These are phyloP conservation scores for Helicoverpa assulta DNA, from an alignment of 2,888 invertebrate species.

Conservation along the genomic window DNA sequence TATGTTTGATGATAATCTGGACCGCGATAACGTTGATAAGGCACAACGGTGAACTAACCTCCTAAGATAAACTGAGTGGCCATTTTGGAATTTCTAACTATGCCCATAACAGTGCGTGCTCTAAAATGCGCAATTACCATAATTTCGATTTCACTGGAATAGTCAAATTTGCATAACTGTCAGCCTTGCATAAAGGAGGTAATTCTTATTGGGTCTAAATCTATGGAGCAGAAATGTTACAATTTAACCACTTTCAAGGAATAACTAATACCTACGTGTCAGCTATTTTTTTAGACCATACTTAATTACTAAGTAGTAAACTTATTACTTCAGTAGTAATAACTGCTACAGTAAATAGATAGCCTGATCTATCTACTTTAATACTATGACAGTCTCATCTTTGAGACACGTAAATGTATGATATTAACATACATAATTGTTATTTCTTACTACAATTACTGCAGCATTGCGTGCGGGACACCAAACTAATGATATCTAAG, in stretches of 20 bases:
- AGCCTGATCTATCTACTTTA: neutral
- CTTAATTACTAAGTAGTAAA: too few species aligned
- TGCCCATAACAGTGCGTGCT: neutral
- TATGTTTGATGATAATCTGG: conserved; percentile 42
- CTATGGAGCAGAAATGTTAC: too few species aligned
- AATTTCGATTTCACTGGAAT: conserved; percentile 6
- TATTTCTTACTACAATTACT: conserved; percentile 47
- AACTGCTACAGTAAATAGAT: neutral
- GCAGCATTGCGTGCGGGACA: conserved; percentile 56
- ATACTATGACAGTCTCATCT: conserved; percentile 21
- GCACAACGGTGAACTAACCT: conserved; percentile 5
- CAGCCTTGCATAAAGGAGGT: neutral
- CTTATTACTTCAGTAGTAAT: conserved; percentile 9
- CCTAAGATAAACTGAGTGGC: conserved; percentile 11
- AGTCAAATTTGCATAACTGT: neutral
- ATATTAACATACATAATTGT: conserved; percentile 48
- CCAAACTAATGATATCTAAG: conserved; percentile 70
- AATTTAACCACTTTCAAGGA: too few species aligned
- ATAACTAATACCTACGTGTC: too few species aligned
- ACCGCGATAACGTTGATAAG: conserved; percentile 52
- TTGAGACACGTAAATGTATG: conserved; percentile 16
- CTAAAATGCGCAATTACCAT: conserved; percentile 5
- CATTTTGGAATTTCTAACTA: conserved; percentile 12
- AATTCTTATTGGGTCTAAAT: neutral
- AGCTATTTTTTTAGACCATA: too few species aligned